These are phyloP conservation scores for Agelas oroides DNA, from an alignment of 37 sponge, comb jelly and placozoan species.

Conservation along the genomic window DNA sequence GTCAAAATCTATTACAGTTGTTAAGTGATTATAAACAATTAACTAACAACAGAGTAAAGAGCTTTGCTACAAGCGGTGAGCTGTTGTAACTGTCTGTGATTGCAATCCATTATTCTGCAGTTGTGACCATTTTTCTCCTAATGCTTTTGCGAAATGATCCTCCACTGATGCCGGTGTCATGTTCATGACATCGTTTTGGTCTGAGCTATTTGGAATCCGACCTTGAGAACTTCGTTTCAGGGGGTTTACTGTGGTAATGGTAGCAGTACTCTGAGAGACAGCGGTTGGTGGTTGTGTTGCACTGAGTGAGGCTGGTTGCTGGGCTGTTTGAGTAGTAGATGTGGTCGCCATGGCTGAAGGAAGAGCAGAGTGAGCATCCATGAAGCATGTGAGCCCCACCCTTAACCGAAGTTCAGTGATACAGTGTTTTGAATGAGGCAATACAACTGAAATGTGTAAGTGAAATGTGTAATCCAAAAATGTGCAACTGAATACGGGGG, in stretches of 20 bases:
- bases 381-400: too few species aligned
- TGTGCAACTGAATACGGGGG: background rate
- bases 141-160: constrained; percentile 58
- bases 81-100: background rate
- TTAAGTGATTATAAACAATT: too few species aligned
- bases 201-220: background rate
- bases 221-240: background rate
- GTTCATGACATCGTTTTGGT: constrained; percentile 5
- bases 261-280: too few species aligned
- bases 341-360: too few species aligned
- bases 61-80: too few species aligned
- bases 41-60: too few species aligned
- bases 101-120: constrained; percentile 3
- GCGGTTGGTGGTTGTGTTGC: too few species aligned
- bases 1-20: too few species aligned
- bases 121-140: constrained; percentile 45
- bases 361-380: background rate
- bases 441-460: background rate
- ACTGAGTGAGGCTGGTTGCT: too few species aligned
- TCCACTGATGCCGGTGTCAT: constrained; percentile 51
- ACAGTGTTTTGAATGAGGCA: background rate
- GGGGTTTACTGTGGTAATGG: background rate
- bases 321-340: too few species aligned
- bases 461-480: background rate
- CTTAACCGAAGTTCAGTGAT: too few species aligned